Percentiles rank a stretch among this genome's conserved stretches.
Evolutionary conservation across 35 echinoderm and acorn worm genomes (phyloP).

Genomic region (Lytechinus variegatus): DNA sequence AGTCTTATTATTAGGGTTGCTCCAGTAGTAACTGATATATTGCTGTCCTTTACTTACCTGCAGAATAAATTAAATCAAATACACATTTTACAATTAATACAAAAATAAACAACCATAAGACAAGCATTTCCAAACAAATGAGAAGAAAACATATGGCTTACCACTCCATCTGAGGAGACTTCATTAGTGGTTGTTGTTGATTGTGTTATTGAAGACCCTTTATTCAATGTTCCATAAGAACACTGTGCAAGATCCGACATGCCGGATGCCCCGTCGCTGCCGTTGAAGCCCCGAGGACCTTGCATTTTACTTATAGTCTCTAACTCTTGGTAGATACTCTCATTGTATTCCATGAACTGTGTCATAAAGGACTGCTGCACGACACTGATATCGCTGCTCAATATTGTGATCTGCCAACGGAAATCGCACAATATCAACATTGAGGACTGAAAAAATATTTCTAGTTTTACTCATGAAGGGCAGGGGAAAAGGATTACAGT

Average conservation of each 20-base stretch:
- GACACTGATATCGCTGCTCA: conserved; percentile 1
- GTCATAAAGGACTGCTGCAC: conserved; percentile 34
- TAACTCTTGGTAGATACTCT: conserved; percentile 48
- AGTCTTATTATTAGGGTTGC: no score
- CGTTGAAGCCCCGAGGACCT: conserved; percentile 56
- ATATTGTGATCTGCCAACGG: background rate
- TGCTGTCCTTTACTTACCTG: no score
- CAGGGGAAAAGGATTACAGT: no score
- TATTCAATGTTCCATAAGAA: conserved; percentile 3
- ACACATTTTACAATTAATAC: no score
- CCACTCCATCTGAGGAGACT: background rate
- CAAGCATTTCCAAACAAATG: background rate
- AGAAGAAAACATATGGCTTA: background rate
- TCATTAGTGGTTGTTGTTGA: background rate
- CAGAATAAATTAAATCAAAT: no score
- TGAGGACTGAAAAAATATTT: no score
- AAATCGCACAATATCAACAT: no score
- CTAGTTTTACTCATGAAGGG: no score
- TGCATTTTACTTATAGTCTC: conserved; percentile 59
- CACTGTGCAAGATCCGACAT: conserved; percentile 50
- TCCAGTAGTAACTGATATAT: no score
- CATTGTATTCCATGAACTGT: conserved; percentile 2
- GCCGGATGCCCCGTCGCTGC: conserved; percentile 40
- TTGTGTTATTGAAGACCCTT: background rate
- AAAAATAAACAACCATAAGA: no score